phyloP scores from a whole-genome alignment of 92 coral and sea anemone genomes.

The Plumapathes pennacea region DNA sequence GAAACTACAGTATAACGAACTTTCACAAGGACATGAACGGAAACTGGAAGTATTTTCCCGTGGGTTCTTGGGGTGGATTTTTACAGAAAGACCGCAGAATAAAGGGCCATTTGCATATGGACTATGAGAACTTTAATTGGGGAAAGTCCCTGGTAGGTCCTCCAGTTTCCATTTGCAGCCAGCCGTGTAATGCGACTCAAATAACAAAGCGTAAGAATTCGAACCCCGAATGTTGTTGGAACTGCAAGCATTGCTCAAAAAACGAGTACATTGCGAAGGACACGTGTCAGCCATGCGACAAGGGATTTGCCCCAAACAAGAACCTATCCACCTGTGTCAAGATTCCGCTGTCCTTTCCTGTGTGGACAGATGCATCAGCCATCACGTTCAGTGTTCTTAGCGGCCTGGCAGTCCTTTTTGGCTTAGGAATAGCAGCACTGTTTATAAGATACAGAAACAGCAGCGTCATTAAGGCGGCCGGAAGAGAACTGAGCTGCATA shows the following conservation, averaged over 20 bases:
- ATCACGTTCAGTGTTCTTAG: constrained; percentile 26
- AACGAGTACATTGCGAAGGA: constrained; percentile 51
- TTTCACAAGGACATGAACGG: constrained; percentile 42
- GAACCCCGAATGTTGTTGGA: constrained; percentile 78
- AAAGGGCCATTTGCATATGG: constrained; percentile 30
- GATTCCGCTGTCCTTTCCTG: constrained; percentile 67
- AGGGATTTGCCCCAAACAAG: constrained; percentile 51
- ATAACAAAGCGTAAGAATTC: constrained; percentile 19
- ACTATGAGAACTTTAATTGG: constrained; percentile 49
- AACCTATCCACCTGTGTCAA: constrained; percentile 43
- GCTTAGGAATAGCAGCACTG: constrained; percentile 40
- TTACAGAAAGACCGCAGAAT: constrained; percentile 41
- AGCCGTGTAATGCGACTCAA: constrained; percentile 46
- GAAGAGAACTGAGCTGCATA: constrained; percentile 64
- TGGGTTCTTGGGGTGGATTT: constrained; percentile 71
- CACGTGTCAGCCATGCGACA: constrained; percentile 60
- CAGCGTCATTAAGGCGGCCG: constrained; percentile 71
- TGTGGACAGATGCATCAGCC: constrained; percentile 39
- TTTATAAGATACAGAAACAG: constrained; percentile 42
- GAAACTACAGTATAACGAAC: constrained; percentile 63
- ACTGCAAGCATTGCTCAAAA: constrained; percentile 48
- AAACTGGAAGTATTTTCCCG: constrained; percentile 32
- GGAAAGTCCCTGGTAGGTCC: constrained; percentile 3
- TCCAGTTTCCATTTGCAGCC: constrained; percentile 73
- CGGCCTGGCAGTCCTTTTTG: constrained; percentile 42